Evolutionary conservation across 2,888 invertebrate genomes (phyloP).

Genomic region (Dolomedes plantarius): DNA sequence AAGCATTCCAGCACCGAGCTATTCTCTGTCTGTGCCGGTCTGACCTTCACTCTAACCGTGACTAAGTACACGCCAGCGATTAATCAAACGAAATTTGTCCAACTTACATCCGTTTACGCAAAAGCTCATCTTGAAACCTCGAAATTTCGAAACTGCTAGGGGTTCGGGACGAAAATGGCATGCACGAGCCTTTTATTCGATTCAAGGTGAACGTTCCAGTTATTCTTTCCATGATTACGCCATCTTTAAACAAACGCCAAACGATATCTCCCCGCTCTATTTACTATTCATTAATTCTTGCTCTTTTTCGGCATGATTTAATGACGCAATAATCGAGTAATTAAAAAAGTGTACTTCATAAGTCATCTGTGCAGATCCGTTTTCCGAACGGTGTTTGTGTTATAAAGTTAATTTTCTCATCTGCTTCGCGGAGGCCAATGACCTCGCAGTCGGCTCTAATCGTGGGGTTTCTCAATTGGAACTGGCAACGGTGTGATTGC

Average conservation of each 20-base stretch:
- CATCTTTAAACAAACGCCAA: neutral
- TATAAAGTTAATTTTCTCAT: neutral
- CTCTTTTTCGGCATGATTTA: no score
- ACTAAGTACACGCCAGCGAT: neutral
- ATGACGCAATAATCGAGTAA: no score
- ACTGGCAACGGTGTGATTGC: conserved; percentile 4
- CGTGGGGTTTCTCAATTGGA: neutral
- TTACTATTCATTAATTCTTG: neutral
- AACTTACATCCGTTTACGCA: neutral
- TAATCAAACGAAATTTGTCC: neutral
- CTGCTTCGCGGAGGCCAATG: no score
- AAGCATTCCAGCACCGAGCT: no score
- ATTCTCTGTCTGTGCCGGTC: no score
- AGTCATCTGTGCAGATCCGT: no score
- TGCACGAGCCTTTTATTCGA: neutral
- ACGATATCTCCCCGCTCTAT: neutral
- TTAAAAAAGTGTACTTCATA: no score
- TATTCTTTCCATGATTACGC: conserved; percentile 32
- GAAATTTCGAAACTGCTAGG: neutral
- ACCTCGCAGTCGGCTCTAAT: no score
- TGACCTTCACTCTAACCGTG: conserved; percentile 1
- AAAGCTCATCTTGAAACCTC: neutral
- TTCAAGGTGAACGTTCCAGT: conserved; percentile 46
- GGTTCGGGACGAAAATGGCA: no score
- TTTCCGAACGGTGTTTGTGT: no score